Evolutionary conservation across 2,113 vertebrate genomes (phyloP).

Genomic region (Apodemus sylvaticus): DNA sequence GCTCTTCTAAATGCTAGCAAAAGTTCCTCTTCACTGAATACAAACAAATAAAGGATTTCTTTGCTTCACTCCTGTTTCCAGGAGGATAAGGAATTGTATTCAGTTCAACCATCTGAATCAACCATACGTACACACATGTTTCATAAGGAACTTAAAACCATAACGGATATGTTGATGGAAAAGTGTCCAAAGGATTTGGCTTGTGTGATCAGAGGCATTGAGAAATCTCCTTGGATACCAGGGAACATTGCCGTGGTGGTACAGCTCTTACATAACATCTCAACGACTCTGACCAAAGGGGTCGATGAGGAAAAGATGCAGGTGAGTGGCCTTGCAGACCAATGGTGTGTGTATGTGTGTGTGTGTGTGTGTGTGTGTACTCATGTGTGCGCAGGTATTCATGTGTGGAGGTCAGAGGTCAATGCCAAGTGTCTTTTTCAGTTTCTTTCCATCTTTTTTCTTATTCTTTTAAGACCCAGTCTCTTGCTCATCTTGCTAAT

Average conservation of each 20-base stretch:
- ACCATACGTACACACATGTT: not conserved
- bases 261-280: slow-evolving; percentile 82
- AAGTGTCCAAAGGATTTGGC: slow-evolving; percentile 82
- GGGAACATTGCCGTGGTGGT: slow-evolving; percentile 85
- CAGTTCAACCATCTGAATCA: rapidly evolving
- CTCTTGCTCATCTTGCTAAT: not conserved
- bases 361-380: not conserved
- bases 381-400: not conserved
- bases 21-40: not conserved
- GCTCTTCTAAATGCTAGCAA: not conserved
- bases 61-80: not conserved
- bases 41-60: not conserved
- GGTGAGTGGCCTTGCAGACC: slow-evolving; percentile 63
- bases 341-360: not conserved
- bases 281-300: not conserved
- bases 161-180: slow-evolving; percentile 42
- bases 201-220: slow-evolving; percentile 78
- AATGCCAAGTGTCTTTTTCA: not conserved
- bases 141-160: not conserved
- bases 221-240: slow-evolving; percentile 80
- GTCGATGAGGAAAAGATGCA: slow-evolving; percentile 81
- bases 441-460: not conserved
- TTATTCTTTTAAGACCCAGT: not conserved
- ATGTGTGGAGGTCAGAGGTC: not conserved
- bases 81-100: not conserved